phyloP scores from a whole-genome alignment of 2,888 invertebrate species.

The Clepsis dumicolana region DNA sequence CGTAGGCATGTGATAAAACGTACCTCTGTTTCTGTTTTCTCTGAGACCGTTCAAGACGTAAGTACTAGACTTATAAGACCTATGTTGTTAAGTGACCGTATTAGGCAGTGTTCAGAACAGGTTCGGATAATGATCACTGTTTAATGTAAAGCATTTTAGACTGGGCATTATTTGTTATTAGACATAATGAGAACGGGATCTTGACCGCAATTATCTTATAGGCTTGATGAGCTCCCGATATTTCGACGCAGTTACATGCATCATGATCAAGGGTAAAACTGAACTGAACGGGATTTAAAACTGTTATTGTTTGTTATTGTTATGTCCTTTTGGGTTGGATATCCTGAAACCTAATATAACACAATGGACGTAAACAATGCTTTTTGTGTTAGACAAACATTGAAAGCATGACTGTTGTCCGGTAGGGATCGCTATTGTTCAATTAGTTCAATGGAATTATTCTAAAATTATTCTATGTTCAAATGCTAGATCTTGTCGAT shows the following conservation, averaged over 20 bases:
- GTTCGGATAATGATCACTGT: background rate
- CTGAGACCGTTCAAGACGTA: background rate
- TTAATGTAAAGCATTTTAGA: background rate
- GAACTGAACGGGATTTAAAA: too few species aligned
- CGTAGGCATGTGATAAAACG: conserved; percentile 2
- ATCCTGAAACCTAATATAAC: background rate
- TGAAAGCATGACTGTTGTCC: background rate
- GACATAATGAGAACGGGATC: too few species aligned
- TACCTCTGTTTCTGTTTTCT: conserved; percentile 7
- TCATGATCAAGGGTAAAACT: too few species aligned
- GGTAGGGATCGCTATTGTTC: background rate
- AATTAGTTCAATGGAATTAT: background rate
- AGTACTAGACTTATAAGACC: background rate
- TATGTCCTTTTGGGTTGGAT: background rate
- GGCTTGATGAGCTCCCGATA: too few species aligned
- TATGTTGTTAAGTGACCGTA: background rate
- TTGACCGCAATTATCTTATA: too few species aligned
- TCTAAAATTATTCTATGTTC: too few species aligned
- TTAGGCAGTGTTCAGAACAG: background rate
- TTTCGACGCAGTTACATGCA: too few species aligned
- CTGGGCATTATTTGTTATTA: background rate
- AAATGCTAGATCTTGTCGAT: too few species aligned
- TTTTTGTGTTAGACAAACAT: background rate
- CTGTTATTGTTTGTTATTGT: background rate
- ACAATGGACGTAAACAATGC: too few species aligned